phyloP scores from a whole-genome alignment of 2,797 vertebrate genomes.

The Chaunax sp. region DNA sequence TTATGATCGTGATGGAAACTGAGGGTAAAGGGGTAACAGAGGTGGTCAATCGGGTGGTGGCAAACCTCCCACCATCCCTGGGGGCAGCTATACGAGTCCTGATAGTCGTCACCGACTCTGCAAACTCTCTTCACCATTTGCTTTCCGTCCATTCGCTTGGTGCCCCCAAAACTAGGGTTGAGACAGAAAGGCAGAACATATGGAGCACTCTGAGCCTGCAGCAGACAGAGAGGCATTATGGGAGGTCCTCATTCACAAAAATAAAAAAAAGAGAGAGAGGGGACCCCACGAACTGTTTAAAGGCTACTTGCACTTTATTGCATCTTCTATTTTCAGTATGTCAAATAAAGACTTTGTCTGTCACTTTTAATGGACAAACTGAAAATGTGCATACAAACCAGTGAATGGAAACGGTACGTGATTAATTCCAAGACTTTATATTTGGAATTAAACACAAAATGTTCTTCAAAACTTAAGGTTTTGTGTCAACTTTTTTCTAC shows the following conservation, averaged over 20 bases:
- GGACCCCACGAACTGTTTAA: neutral
- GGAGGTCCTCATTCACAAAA: slow-evolving; percentile 21
- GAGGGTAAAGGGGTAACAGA: neutral
- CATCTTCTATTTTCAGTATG: too few relatives aligned
- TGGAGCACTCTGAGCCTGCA: slow-evolving; percentile 41
- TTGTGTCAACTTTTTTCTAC: too few relatives aligned
- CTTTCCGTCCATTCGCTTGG: neutral
- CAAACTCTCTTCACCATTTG: neutral
- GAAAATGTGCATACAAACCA: too few relatives aligned
- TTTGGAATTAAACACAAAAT: too few relatives aligned
- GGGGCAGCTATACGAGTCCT: too few relatives aligned
- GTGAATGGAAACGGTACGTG: too few relatives aligned
- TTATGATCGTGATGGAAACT: neutral
- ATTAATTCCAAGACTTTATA: too few relatives aligned
- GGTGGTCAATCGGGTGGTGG: neutral
- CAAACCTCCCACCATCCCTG: neutral
- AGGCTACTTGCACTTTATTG: neutral
- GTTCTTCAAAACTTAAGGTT: too few relatives aligned
- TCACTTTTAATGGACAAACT: too few relatives aligned
- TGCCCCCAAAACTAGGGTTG: slow-evolving; percentile 1
- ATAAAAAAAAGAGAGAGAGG: neutral
- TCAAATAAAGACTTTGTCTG: too few relatives aligned
- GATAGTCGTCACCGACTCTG: too few relatives aligned
- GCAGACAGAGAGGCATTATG: slow-evolving; percentile 36
- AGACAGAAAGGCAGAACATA: slow-evolving; percentile 61